Evolutionary conservation across 2,797 vertebrate species (phyloP), one percentile per base, ranked within the genome.

Genomic region (Tapirus indicus): DNA sequence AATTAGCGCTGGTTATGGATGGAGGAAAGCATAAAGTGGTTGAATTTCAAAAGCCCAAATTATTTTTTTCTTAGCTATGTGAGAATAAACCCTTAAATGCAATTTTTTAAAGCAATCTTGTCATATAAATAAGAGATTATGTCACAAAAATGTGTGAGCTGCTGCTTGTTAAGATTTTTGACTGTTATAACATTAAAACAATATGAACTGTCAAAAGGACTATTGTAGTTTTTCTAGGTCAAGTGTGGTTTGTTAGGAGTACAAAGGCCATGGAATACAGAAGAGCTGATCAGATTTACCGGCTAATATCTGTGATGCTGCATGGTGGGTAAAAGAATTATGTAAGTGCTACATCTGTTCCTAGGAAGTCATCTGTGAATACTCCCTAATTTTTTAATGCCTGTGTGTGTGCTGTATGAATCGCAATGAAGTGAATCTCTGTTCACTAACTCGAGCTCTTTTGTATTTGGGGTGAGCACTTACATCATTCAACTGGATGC

Each of bases 351-450:
- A 41, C 69, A 79, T 56, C n/a, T 95, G 84, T 14, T 94, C 25
- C 64, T 87, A 44, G 60, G 75, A 96, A 92, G 75, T 92, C 87
- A 88, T 85, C 68, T 78, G 66, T 82, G 88, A 97, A 82, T 32
- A 32, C 17, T 58, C 82, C 62, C 21, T 90, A 71, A 90, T 88
- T 72, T 97, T 91, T 96, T 69, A 88, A 91, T 77, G 79, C 10
- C 47, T 85, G 27, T 5, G 6, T 71, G 10, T 83, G 64, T 91
- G 74, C 87, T 56, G 1, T 66, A 66, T 68, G 68, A 91, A 68
- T 93, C 2, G 66, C 54, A 93, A 62, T 20, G 27, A 78, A 97
- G 41, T 47, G 9, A 82, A 38, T 64, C n/a, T 14, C 7, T 84
- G 3, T 20, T 91, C 21, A 35, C 9, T 66, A 58, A 47, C 52